These are phyloP conservation scores for Camptogramma bilineatum DNA, from an alignment of 2,888 invertebrate species.

Conservation along the genomic window DNA sequence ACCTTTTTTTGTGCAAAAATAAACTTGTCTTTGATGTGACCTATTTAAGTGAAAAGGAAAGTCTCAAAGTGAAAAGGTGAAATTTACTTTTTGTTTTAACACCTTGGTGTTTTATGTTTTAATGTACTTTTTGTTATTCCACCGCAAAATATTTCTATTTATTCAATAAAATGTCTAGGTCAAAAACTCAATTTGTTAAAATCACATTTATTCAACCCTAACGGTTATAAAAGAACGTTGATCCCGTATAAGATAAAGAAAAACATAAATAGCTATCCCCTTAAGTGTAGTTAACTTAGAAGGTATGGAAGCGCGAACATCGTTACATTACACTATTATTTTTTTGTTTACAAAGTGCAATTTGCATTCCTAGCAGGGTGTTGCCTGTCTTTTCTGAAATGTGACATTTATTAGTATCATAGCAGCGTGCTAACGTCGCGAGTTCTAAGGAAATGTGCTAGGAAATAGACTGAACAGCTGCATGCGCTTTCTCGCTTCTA, in stretches of 20 bases:
- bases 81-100: not conserved
- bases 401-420: slow-evolving; percentile 53
- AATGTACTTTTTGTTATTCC: no score
- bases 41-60: no score
- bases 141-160: no score
- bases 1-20: not conserved
- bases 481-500: not conserved
- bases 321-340: slow-evolving; percentile 42
- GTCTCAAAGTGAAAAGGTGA: no score
- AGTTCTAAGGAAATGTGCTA: not conserved
- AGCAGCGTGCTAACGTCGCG: slow-evolving; percentile 38
- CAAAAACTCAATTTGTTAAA: not conserved
- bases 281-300: slow-evolving; percentile 15
- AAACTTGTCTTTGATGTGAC: no score
- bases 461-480: not conserved
- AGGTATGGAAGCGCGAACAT: slow-evolving; percentile 37
- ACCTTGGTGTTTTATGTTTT: not conserved
- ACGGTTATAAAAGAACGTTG: not conserved
- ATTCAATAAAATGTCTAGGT: not conserved
- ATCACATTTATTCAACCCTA: no score
- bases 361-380: slow-evolving; percentile 41
- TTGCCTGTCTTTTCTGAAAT: slow-evolving; percentile 42
- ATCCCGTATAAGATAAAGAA: not conserved
- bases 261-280: slow-evolving; percentile 5
- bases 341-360: slow-evolving; percentile 43